Conservation (phyloP, 2,113 vertebrate species). For the Empidonax traillii region DNA sequence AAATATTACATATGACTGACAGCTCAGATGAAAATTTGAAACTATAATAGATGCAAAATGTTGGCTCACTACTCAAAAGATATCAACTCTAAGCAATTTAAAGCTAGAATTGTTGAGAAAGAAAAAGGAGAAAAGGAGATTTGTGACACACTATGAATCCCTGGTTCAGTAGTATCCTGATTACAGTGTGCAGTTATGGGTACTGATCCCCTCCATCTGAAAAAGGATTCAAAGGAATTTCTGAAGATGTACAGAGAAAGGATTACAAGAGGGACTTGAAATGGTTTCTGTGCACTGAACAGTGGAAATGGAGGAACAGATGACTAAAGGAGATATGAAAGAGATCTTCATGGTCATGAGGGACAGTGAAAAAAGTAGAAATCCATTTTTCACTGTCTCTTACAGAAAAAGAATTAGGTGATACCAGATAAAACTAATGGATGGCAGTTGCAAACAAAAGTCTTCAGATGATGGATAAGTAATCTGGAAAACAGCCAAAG, state of each 20-base stretch:
- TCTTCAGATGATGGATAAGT: background rate
- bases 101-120: background rate
- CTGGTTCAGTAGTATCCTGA: background rate
- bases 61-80: background rate
- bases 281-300: background rate
- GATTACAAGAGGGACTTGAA: background rate
- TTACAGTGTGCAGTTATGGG: background rate
- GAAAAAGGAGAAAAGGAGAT: background rate
- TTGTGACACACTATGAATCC: background rate
- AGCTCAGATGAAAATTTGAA: background rate
- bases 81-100: background rate
- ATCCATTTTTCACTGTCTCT: background rate
- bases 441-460: background rate
- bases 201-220: background rate
- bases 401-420: background rate
- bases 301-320: constrained; percentile 5
- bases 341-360: background rate
- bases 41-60: background rate
- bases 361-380: background rate
- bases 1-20: background rate
- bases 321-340: background rate
- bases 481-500: background rate
- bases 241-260: background rate
- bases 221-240: background rate
- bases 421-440: background rate